Evolutionary conservation across 1,140 invertebrate genomes (phyloP), one percentile per base, ranked within the genome.

Genomic region (Ceratosolen fusciceps): DNA sequence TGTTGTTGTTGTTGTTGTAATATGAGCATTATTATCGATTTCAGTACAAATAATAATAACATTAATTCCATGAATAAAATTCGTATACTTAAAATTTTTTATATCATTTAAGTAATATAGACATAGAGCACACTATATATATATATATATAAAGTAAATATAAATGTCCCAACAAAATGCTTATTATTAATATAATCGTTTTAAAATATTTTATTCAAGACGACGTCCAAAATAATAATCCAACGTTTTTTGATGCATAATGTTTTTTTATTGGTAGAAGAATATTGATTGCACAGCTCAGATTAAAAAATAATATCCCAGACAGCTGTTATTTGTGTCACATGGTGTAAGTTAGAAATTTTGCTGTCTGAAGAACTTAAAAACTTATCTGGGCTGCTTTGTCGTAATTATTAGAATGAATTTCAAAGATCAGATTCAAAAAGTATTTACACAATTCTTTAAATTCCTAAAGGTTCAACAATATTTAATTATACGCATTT

Each of bases 291-390:
- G 74, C 68, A 81, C 87, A 89, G 87, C 85, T 86, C 85, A 88
- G 87, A 87, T 80, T 83, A 80, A 74, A 79, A 81, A 84, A 82
- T 84, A 83, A 71, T 81, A 76, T 84, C 86, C 85, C 74, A 85
- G 86, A 86, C 88, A 89, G 88, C 86, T 86, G 68, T 83, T 65
- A 70, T 39, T 43, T 70, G 16, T 72, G 58, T 83, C 81, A 84
- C 83, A 78, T 43, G 54, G 43, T 78, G 65, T 70, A 68, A 54
- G n/a, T 75, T 73, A 76, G 67, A 81, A 78, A 85, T 82, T 82
- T 82, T 85, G 85, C 88, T 89, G 87, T 85, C 85, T 49, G 80
- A 79, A 85, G 84, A 83, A 79, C 81, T 60, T 83, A 67, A 84
- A 82, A 72, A 79, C 68, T 74, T 80, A 52, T 86, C 88, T 85